Evolutionary conservation across 1,140 invertebrate species (phyloP).

Genomic region (Yoshiicerus persimilis): DNA sequence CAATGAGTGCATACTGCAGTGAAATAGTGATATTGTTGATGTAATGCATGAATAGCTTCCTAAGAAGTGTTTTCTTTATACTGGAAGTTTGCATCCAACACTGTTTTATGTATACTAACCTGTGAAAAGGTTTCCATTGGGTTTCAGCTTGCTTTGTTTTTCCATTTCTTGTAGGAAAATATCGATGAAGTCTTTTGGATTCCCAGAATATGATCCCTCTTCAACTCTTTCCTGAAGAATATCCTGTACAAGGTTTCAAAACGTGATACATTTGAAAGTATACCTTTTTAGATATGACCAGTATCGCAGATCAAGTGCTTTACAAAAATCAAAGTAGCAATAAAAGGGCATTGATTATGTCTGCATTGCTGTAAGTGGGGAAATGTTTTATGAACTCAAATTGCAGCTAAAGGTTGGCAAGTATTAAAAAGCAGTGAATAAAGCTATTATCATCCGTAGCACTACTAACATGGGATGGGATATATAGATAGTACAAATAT

Average conservation of each 20-base stretch:
- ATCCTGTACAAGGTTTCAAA: constrained; percentile 26
- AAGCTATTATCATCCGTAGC: no score
- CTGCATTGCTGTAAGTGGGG: no score
- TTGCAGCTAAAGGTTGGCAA: no score
- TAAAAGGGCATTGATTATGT: no score
- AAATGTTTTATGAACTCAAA: no score
- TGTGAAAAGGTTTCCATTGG: constrained; percentile 19
- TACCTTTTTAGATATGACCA: no score
- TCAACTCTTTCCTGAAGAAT: constrained; percentile 35
- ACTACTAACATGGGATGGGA: no score
- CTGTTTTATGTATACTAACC: constrained; percentile 8
- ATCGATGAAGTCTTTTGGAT: constrained; percentile 45
- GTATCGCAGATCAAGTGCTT: no score
- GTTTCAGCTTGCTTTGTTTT: constrained; percentile 32
- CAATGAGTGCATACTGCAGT: background rate
- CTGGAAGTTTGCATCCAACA: background rate
- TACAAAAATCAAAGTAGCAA: no score
- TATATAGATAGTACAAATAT: no score
- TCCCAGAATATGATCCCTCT: constrained; percentile 30
- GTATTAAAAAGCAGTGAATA: no score
- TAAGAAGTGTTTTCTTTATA: background rate
- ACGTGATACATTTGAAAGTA: background rate
- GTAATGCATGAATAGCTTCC: background rate
- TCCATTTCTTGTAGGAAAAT: constrained; percentile 45
- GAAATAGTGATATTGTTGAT: background rate